Conservation (phyloP, 2,113 vertebrate genomes). For the Zosterops pallidus region DNA sequence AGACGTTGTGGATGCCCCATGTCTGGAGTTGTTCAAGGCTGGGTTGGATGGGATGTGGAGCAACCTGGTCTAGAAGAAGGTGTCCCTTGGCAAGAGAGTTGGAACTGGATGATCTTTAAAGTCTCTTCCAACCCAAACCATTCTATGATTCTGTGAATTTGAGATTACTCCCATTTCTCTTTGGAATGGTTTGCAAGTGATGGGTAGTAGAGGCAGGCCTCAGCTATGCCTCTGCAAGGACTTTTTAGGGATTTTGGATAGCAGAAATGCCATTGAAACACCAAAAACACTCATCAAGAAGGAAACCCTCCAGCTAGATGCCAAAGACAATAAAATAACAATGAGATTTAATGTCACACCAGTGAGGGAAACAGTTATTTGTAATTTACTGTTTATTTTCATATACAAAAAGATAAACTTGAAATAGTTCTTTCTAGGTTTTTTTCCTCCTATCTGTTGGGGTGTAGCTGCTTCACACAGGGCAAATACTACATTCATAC, state of each 20-base stretch:
- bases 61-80: background rate
- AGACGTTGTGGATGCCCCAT: background rate
- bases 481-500: constrained; percentile 91
- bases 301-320: background rate
- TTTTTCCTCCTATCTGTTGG: constrained; percentile 78
- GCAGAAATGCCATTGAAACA: background rate
- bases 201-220: background rate
- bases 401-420: constrained; percentile 95
- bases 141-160: background rate
- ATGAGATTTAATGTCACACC: background rate
- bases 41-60: background rate
- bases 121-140: background rate
- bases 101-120: background rate
- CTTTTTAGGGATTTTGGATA: background rate
- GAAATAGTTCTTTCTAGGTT: constrained; percentile 85
- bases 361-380: constrained; percentile 4
- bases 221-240: background rate
- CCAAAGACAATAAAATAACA: background rate
- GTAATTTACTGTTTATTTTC: constrained; percentile 84
- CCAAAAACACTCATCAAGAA: background rate
- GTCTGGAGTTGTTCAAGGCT: background rate
- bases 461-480: constrained; percentile 80
- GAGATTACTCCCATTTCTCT: background rate
- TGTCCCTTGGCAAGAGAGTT: background rate
- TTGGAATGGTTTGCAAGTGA: background rate